Conservation (phyloP, 1,140 invertebrate species). For the Hormaphis cornu region DNA sequence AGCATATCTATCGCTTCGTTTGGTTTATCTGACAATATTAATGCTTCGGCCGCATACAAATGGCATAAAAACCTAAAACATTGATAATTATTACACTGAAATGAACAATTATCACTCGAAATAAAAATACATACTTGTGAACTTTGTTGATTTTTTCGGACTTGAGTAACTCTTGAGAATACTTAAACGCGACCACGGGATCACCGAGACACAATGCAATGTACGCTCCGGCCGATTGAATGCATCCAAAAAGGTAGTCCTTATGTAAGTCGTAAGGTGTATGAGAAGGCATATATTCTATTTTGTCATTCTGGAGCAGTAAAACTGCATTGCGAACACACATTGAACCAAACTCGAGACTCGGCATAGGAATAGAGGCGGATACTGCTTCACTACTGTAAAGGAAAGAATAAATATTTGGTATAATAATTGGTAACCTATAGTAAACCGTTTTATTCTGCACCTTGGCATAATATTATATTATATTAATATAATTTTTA, state of each 20-base stretch:
- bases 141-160: conserved; percentile 20
- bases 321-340: conserved; percentile 75
- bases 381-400: conserved; percentile 53
- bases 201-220: conserved; percentile 76
- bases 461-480: too few species aligned
- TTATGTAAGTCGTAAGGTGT: conserved; percentile 14
- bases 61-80: conserved; percentile 71
- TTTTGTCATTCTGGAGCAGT: conserved; percentile 30
- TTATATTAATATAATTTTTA: too few species aligned
- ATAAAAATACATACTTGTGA: not conserved
- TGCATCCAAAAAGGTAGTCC: conserved; percentile 45
- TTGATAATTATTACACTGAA: conserved; percentile 35
- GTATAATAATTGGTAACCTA: too few species aligned
- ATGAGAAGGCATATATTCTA: conserved; percentile 14
- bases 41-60: conserved; percentile 79
- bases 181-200: conserved; percentile 66
- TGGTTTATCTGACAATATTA: conserved; percentile 74
- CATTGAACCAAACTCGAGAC: conserved; percentile 79
- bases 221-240: conserved; percentile 71
- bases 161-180: conserved; percentile 46
- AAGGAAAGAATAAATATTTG: conserved; percentile 26
- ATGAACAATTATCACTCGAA: not conserved
- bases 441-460: too few species aligned
- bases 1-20: conserved; percentile 75
- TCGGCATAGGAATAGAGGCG: conserved; percentile 71